phyloP scores from a whole-genome alignment of 2,888 invertebrate species.

The Oscheius sp. region DNA sequence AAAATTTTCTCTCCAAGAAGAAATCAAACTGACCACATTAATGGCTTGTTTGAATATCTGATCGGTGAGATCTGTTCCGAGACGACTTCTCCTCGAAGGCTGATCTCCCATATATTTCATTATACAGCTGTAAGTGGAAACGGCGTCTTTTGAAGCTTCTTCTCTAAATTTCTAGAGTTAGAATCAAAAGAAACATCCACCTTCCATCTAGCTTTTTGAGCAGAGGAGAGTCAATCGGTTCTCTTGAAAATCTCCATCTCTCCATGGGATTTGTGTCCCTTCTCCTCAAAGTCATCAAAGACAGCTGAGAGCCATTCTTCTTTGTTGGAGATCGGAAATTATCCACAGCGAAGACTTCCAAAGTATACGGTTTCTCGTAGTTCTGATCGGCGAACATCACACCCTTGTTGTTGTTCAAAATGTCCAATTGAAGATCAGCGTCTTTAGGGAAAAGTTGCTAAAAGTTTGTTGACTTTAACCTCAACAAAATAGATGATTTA shows the following conservation, averaged over 20 bases:
- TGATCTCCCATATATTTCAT: slow-evolving; percentile 97
- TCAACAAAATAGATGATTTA: slow-evolving; percentile 3
- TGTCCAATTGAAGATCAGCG: slow-evolving; percentile 53
- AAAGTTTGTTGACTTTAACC: slow-evolving; percentile 33
- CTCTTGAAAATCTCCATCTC: slow-evolving; percentile 87
- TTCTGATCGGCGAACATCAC: slow-evolving; percentile 73
- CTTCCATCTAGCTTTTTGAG: slow-evolving; percentile 84
- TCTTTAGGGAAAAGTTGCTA: slow-evolving; percentile 72
- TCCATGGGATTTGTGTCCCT: slow-evolving; percentile 83
- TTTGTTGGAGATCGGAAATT: slow-evolving; percentile 77
- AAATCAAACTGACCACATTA: slow-evolving; percentile 30
- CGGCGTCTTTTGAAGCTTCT: slow-evolving; percentile 74
- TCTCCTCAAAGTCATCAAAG: slow-evolving; percentile 73
- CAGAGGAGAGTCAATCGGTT: slow-evolving; percentile 91
- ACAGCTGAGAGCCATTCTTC: slow-evolving; percentile 37
- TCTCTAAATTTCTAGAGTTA: slow-evolving; percentile 74
- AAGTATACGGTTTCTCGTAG: slow-evolving; percentile 83
- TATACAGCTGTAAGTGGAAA: slow-evolving; percentile 72
- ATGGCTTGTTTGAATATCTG: slow-evolving; percentile 93
- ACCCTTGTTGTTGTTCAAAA: slow-evolving; percentile 40
- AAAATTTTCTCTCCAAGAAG: slow-evolving; percentile 35
- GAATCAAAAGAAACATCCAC: not conserved
- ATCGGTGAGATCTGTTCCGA: slow-evolving; percentile 96
- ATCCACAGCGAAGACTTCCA: slow-evolving; percentile 91
- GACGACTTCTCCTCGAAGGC: slow-evolving; percentile 88